Percentiles rank a stretch among this genome's conserved stretches.
Conservation (phyloP, 2,113 vertebrate genomes). For the Eira barbara region DNA sequence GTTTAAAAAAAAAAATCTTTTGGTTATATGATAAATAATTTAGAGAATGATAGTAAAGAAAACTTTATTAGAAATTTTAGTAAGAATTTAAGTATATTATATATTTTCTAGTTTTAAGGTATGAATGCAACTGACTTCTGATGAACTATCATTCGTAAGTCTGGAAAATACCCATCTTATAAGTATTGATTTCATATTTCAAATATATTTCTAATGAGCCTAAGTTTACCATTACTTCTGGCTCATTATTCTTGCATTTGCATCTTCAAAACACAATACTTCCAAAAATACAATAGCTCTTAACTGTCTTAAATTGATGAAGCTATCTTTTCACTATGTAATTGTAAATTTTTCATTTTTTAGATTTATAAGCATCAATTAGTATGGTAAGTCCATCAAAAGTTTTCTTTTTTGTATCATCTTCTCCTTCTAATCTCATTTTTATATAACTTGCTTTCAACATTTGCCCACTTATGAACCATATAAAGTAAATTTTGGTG, state of each 20-base stretch:
- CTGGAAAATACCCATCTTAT: neutral
- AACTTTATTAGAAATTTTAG: neutral
- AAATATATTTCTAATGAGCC: slow-evolving; percentile 6
- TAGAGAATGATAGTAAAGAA: neutral
- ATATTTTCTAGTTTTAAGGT: neutral
- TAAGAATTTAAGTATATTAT: neutral
- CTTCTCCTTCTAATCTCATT: neutral
- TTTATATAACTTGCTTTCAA: neutral
- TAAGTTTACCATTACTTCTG: neutral
- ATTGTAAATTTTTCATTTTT: neutral
- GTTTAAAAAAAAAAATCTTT: neutral
- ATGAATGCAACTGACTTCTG: neutral
- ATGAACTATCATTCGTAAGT: neutral
- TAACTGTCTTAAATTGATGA: neutral
- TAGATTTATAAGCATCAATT: neutral
- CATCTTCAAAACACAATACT: neutral
- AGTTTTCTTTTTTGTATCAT: neutral
- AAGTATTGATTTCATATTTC: neutral
- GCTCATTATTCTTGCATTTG: neutral
- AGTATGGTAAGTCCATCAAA: neutral
- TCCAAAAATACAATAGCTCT: neutral
- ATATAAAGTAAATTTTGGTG: neutral
- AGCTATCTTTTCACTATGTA: neutral
- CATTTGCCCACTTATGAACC: neutral
- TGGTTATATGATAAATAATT: neutral